Evolutionary conservation across 2,797 vertebrate genomes (phyloP).

Genomic region (Danio jaintianensis): DNA sequence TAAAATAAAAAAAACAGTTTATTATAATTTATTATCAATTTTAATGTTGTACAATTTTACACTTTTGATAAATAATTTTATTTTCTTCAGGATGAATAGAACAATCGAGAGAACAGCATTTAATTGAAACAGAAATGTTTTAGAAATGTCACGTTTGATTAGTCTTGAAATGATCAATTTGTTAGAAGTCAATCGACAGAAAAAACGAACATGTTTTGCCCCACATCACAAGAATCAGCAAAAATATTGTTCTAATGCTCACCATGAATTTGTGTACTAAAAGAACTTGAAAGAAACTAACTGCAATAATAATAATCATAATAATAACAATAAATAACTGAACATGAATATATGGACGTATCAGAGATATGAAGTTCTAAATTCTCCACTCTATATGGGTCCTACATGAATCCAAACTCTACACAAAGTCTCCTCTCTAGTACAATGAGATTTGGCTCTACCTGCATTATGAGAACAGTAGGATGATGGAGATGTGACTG

Average conservation of each 20-base stretch:
- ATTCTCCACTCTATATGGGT: constrained; percentile 38
- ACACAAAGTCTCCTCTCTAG: constrained; percentile 33
- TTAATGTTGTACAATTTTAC: no score
- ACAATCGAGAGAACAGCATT: no score
- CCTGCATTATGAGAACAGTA: constrained; percentile 26
- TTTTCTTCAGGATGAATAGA: no score
- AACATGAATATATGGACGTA: constrained; percentile 14
- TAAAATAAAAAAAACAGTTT: no score
- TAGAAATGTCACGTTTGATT: neutral
- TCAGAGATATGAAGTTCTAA: constrained; percentile 47
- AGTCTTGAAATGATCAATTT: no score
- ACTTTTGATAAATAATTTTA: no score
- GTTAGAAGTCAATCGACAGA: no score
- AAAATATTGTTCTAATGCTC: constrained; percentile 22
- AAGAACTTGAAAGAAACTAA: neutral
- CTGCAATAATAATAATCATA: constrained; percentile 16
- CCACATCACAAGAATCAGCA: constrained; percentile 38
- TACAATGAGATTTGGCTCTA: constrained; percentile 33
- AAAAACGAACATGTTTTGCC: constrained; percentile 14
- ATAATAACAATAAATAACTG: constrained; percentile 35
- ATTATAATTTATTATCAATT: no score
- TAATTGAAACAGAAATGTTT: neutral
- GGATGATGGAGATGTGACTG: constrained; percentile 47
- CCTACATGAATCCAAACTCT: constrained; percentile 44
- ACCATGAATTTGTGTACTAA: constrained; percentile 7